A percentile compares a stretch with the other conserved stretches of the same genome.
Evolutionary conservation across 2,888 invertebrate genomes (phyloP).

Genomic region (Phytoseiulus persimilis): DNA sequence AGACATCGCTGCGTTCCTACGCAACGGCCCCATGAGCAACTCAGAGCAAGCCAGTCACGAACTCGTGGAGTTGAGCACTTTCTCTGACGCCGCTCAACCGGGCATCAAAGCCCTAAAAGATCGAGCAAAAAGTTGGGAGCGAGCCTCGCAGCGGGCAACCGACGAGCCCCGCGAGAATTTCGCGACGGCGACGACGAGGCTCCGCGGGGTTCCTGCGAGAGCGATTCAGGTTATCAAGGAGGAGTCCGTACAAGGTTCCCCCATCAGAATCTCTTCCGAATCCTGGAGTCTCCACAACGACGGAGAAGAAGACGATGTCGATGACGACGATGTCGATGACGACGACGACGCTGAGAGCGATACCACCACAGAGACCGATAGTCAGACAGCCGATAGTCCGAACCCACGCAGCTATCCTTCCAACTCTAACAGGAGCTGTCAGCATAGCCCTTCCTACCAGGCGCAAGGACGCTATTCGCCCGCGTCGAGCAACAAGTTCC

Average conservation of each 20-base stretch:
- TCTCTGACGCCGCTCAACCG: conserved; percentile 40
- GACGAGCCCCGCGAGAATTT: not conserved
- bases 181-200: conserved; percentile 42
- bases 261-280: conserved; percentile 29
- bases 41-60: not conserved
- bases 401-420: not conserved
- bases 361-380: not conserved
- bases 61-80: conserved; percentile 43
- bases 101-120: conserved; percentile 41
- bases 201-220: conserved; percentile 39
- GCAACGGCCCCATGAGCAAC: not conserved
- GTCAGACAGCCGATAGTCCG: not conserved
- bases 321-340: not conserved
- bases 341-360: not conserved
- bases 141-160: conserved; percentile 40
- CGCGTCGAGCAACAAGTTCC: conserved; percentile 17
- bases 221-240: conserved; percentile 25
- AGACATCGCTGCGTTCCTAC: conserved; percentile 46
- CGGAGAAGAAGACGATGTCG: conserved; percentile 11
- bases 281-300: conserved; percentile 35
- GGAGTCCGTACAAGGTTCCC: conserved; percentile 24
- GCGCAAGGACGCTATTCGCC: conserved; percentile 21
- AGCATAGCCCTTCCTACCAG: not conserved
- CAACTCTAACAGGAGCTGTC: not conserved
- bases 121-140: conserved; percentile 44